phyloP scores from a whole-genome alignment of 37 sponge, comb jelly and placozoan species.

The Bolinopsis microptera region DNA sequence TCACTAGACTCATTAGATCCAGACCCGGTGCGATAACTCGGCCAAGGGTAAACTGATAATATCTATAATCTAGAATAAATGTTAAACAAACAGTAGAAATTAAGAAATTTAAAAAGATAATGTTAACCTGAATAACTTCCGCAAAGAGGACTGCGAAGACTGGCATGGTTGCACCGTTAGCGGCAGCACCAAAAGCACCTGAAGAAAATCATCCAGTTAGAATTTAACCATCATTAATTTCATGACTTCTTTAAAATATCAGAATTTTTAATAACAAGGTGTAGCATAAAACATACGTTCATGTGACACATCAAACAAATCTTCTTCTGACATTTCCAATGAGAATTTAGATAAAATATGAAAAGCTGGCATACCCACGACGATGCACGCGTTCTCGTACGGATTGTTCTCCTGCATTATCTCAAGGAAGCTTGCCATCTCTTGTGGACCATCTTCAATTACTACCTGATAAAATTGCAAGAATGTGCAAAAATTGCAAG shows the following conservation, averaged over 20 bases:
- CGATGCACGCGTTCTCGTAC: not conserved
- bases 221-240: too few species aligned
- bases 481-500: too few species aligned
- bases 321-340: too few species aligned
- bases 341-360: too few species aligned
- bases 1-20: too few species aligned
- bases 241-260: too few species aligned
- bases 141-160: slow-evolving; percentile 61
- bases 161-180: slow-evolving; percentile 39
- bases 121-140: slow-evolving; percentile 16
- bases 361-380: slow-evolving; percentile 19
- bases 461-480: not conserved
- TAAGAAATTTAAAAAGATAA: too few species aligned
- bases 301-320: too few species aligned
- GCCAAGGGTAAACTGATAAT: not conserved
- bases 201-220: not conserved
- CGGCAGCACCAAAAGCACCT: slow-evolving; percentile 40
- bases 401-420: not conserved
- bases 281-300: too few species aligned
- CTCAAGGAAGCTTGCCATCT: not conserved
- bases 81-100: too few species aligned
- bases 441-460: not conserved
- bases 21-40: too few species aligned
- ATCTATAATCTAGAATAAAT: not conserved
- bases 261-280: too few species aligned